Conservation (phyloP, 2,888 invertebrate genomes). For the Troides helena region DNA sequence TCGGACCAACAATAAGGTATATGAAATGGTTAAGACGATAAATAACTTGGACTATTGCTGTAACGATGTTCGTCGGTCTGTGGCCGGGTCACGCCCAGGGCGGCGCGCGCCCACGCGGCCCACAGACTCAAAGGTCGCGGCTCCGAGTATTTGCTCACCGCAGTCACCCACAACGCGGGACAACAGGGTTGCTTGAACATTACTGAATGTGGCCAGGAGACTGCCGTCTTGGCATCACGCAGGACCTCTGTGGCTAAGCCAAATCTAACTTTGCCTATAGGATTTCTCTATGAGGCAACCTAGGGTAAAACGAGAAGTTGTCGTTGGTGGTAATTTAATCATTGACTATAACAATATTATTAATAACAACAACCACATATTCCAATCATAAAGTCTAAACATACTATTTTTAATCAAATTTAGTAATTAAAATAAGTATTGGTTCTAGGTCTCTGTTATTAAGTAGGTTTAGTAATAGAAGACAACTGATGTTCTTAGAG, state of each 20-base stretch:
- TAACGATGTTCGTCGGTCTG: constrained; percentile 37
- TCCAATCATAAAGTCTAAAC: too few species aligned
- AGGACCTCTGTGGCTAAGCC: neutral
- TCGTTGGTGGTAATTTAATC: too few species aligned
- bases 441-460: too few species aligned
- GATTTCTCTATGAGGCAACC: too few species aligned
- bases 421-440: too few species aligned
- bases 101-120: constrained; percentile 50
- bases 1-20: constrained; percentile 1
- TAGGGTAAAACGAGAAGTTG: too few species aligned
- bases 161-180: constrained; percentile 27
- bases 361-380: too few species aligned
- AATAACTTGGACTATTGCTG: constrained; percentile 25
- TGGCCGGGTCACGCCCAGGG: constrained; percentile 55
- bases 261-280: neutral
- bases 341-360: too few species aligned
- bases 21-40: constrained; percentile 23
- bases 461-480: too few species aligned
- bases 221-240: neutral
- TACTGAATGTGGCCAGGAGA: neutral
- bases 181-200: constrained; percentile 23
- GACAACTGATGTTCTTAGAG: too few species aligned
- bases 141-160: constrained; percentile 39
- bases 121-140: constrained; percentile 52
- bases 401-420: too few species aligned